Conservation (phyloP, 2,888 invertebrate genomes). For the Cactoblastis cactorum region DNA sequence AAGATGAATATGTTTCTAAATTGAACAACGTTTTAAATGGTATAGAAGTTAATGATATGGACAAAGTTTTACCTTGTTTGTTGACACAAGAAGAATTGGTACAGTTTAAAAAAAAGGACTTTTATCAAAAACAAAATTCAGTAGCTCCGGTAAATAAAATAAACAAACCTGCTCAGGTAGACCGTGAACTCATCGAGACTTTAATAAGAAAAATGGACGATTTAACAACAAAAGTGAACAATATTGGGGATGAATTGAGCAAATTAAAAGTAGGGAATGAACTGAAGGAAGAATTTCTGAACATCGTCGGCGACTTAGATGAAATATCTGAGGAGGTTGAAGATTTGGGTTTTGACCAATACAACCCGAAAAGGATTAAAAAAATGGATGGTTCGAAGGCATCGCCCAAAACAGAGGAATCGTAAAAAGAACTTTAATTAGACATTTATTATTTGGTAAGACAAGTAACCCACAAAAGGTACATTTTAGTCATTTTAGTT, state of each 20-base stretch:
- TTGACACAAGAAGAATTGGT: slow-evolving; percentile 44
- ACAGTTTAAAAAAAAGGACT: slow-evolving; percentile 46
- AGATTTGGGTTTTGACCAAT: slow-evolving; percentile 3
- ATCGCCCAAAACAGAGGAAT: neutral
- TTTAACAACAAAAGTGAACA: slow-evolving; percentile 15
- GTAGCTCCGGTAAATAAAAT: slow-evolving; percentile 10
- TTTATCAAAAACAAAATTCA: slow-evolving; percentile 38
- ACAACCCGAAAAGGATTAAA: slow-evolving; percentile 9
- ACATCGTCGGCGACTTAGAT: neutral
- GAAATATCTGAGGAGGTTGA: slow-evolving; percentile 9
- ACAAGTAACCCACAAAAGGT: neutral
- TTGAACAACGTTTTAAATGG: slow-evolving; percentile 54
- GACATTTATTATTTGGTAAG: neutral
- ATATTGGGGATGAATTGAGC: slow-evolving; percentile 1
- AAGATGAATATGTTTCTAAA: slow-evolving; percentile 47
- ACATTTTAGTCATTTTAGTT: too few species aligned
- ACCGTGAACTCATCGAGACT: neutral
- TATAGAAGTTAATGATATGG: slow-evolving; percentile 50
- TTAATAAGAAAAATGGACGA: slow-evolving; percentile 14
- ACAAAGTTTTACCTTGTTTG: slow-evolving; percentile 40
- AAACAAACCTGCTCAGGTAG: slow-evolving; percentile 6
- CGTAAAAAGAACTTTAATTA: neutral
- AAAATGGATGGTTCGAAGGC: neutral
- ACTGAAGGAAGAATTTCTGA: slow-evolving; percentile 9
- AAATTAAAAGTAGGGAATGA: slow-evolving; percentile 4